Conservation (phyloP, 2,113 vertebrate species). For the Clarias gariepinus region DNA sequence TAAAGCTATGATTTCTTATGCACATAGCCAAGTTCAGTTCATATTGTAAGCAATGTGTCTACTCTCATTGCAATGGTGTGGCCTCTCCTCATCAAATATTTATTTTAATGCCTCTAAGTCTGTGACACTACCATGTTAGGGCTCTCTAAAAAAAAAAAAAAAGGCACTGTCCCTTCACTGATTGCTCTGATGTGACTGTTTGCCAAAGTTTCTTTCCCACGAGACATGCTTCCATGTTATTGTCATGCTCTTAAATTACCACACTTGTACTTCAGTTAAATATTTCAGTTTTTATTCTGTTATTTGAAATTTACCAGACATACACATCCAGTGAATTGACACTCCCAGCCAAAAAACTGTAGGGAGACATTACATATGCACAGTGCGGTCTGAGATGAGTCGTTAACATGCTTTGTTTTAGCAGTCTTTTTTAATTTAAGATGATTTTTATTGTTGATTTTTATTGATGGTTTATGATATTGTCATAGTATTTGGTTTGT, state of each 20-base stretch:
- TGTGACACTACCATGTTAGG: conserved; percentile 53
- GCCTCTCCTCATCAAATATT: conserved; percentile 73
- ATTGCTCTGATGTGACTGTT: conserved; percentile 62
- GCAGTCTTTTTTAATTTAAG: background rate
- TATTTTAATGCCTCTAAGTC: conserved; percentile 53
- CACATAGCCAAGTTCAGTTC: conserved; percentile 40
- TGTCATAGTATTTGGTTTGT: background rate
- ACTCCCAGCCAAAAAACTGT: background rate
- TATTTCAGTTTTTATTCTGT: background rate
- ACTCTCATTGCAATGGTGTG: conserved; percentile 43
- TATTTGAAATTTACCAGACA: background rate
- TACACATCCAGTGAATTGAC: background rate
- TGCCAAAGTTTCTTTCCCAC: conserved; percentile 29
- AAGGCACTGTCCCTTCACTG: conserved; percentile 70
- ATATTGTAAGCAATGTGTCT: conserved; percentile 44
- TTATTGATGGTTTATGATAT: background rate
- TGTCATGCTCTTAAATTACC: conserved; percentile 26
- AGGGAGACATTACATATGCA: background rate
- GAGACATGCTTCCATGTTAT: conserved; percentile 4
- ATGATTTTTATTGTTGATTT: background rate
- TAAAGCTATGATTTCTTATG: conserved; percentile 61
- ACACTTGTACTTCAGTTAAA: conserved; percentile 27
- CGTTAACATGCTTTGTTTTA: background rate
- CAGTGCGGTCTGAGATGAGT: background rate
- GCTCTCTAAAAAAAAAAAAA: conserved; percentile 68